Conservation (phyloP, 2,797 vertebrate species). For the Thalassophryne amazonica region DNA sequence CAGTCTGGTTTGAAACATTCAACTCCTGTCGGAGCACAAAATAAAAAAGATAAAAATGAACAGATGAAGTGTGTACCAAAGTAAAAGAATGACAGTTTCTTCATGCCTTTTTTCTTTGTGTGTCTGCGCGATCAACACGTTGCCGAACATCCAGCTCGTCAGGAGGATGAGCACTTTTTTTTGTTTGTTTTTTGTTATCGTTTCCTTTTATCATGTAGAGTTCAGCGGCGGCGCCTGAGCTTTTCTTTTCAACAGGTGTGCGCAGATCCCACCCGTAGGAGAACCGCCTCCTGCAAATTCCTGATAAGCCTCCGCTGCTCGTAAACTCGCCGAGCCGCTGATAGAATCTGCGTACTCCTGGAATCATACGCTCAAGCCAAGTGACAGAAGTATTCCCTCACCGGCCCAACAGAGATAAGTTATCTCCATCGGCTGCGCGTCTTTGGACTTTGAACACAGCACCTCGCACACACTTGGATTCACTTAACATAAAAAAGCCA, state of each 20-base stretch:
- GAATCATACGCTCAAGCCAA: conserved; percentile 53
- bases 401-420: conserved; percentile 38
- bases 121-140: background rate
- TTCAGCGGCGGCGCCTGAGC: conserved; percentile 30
- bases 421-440: conserved; percentile 54
- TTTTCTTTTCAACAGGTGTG: conserved; percentile 65
- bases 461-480: conserved; percentile 55
- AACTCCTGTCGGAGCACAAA: conserved; percentile 28
- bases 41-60: conserved; percentile 4
- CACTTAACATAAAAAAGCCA: conserved; percentile 36
- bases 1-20: conserved; percentile 39
- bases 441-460: conserved; percentile 51
- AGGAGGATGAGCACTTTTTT: background rate
- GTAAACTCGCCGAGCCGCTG: conserved; percentile 9
- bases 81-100: conserved; percentile 13
- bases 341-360: conserved; percentile 66
- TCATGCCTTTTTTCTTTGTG: background rate
- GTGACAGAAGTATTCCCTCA: conserved; percentile 53
- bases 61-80: background rate
- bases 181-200: no score
- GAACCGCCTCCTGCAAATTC: conserved; percentile 49
- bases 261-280: conserved; percentile 29
- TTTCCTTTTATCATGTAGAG: conserved; percentile 39
- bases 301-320: conserved; percentile 60
- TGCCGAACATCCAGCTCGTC: background rate